Conservation (phyloP, 2,113 vertebrate species). For the Clupea harengus region DNA sequence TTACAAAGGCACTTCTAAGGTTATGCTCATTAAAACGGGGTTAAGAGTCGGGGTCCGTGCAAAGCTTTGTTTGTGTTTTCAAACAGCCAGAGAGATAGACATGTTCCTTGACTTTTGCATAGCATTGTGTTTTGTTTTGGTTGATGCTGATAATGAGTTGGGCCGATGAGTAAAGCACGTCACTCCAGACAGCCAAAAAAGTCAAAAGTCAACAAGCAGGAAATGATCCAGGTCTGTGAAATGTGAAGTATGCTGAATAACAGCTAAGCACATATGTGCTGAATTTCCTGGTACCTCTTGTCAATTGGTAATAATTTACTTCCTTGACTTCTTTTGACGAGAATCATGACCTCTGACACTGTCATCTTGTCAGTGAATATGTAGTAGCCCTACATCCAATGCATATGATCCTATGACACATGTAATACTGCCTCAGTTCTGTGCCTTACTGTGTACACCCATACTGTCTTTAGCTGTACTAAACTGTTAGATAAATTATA, state of each 20-base stretch:
- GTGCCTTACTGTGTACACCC: no score
- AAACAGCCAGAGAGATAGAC: constrained; percentile 24
- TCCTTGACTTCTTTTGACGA: no score
- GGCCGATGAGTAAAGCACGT: constrained; percentile 6
- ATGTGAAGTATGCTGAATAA: background rate
- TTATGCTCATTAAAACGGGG: constrained; percentile 55
- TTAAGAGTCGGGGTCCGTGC: constrained; percentile 38
- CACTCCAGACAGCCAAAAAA: background rate
- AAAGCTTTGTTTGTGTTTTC: constrained; percentile 47
- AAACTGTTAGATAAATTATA: no score
- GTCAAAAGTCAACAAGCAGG: constrained; percentile 9
- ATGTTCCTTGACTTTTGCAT: background rate
- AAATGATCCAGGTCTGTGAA: constrained; percentile 11
- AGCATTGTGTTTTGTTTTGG: background rate
- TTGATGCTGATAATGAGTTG: background rate
- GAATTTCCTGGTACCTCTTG: no score
- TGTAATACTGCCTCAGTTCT: background rate
- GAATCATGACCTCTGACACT: no score
- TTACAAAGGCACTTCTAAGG: constrained; percentile 40
- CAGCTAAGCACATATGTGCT: background rate
- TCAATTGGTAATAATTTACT: no score
- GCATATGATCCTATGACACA: background rate
- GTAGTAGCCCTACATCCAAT: background rate
- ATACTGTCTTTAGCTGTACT: no score
- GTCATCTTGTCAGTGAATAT: background rate